Evolutionary conservation across 2,888 invertebrate species (phyloP), one percentile per base, ranked within the genome.

Genomic region (Lysandra coridon): DNA sequence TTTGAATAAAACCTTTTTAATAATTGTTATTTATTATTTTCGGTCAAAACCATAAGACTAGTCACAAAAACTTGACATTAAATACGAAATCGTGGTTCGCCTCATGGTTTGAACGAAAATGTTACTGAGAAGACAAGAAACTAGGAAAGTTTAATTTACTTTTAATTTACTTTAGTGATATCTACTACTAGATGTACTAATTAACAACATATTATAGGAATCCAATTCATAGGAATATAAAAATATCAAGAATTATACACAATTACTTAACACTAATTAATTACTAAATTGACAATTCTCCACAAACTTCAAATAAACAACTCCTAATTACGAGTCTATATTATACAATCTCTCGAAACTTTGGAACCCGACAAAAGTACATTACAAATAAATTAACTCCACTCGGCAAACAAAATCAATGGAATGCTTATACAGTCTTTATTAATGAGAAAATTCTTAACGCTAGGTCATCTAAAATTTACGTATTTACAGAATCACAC

Each of bases 401-500:
- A 14, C 62, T 78, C 33, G 17, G 4, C 5, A 74, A 40, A 10
- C 57, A 30, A 40, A 60, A 74, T 74, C 73, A 57, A 62, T 79
- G 73, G 49, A 49, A 89, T 88, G 89, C 86, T 88, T 88, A 87
- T 87, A 89, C 92, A 93, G 92, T 92, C 92, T 92, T 53, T 92
- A 81, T 81, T 78, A 82, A 79, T 80, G 79, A 82, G 79, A 78
- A 81, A 78, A 80, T 57, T 60, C 49, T 57, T 57, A 57, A 69
- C n/a, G 33, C 57, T 76, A 57, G 7, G 1, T 57, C 49, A 79
- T 75, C 44, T 79, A 79, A 78, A 57, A 74, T 60, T 74, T 78
- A 73, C 37, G 73, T 49, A 57, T 60, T 57, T 75, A 73, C 62
- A 60, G 49, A 76, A 76, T 76, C 76, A 76, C 76, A 76, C 57